Evolutionary conservation across 2,888 invertebrate species (phyloP), one percentile per base, ranked within the genome.

Genomic region (Cantharis rufa): DNA sequence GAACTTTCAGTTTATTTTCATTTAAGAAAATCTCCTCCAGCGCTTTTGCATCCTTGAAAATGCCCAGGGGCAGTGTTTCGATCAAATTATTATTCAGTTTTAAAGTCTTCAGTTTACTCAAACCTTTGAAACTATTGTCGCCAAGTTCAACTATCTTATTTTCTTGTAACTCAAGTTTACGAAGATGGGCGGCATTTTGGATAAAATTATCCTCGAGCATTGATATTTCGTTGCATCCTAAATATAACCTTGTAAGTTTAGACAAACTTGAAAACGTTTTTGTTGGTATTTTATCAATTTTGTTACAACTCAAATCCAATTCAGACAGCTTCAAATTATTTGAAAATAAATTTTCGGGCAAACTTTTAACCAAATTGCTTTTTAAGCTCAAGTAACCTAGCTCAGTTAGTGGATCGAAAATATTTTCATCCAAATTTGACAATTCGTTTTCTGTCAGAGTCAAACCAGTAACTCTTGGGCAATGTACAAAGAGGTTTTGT

Each of bases 11-110:
- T 15, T 74, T 62, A 15, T 74, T 74, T 15, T 15, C 10, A 18
- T 32, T 62, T 11, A 74, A 7, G 11, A 21, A 9, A 32, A 74
- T 16, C n/a, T 27, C 28, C 0, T n/a, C 63, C 3, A 74, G 16
- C 9, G 11, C 28, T 27, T 21, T 5, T 1, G 32, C 1, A n/a
- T 15, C 28, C 3, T n/a, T 27, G 18, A 77, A 71, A 11, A 18
- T 15, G 0, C 15, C 70, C 0, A n/a, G 2, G 5, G 48, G n/a
- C 1, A 77, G 18, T 10, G 21, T 61, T 18, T 27, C 16, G 4
- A 77, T 68, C 13, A 32, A 13, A 21, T 77, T 77, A 21, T 71
- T 10, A 28, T 62, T 71, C 0, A 77, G 24, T n/a, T 70, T 69
- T 1, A 77, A 62, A 11, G 61, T 24, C 21, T 24, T 24, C 2